phyloP scores from a whole-genome alignment of 2,797 vertebrate genomes.

The Leptodactylus fallax region DNA sequence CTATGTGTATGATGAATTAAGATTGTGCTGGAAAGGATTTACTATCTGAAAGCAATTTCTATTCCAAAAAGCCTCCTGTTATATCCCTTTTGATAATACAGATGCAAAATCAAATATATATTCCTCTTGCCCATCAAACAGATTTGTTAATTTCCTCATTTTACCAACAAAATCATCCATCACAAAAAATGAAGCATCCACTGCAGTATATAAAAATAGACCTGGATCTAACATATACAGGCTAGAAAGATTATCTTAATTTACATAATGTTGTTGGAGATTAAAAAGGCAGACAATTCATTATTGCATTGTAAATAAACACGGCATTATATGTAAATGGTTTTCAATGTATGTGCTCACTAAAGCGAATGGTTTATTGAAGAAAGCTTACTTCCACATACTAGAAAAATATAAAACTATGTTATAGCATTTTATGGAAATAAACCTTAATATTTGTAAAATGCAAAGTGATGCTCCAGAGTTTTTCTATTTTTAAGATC shows the following conservation, averaged over 20 bases:
- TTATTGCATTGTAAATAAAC: conserved; percentile 14
- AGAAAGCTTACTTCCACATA: no score
- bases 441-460: no score
- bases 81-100: conserved; percentile 6
- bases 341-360: no score
- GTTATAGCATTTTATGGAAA: no score
- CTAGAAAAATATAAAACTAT: no score
- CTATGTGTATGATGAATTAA: conserved; percentile 40
- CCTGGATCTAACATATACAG: not conserved
- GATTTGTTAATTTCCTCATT: conserved; percentile 6
- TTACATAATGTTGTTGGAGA: conserved; percentile 8
- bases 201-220: not conserved
- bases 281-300: not conserved
- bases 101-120: conserved; percentile 37
- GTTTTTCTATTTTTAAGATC: no score
- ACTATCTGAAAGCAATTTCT: conserved; percentile 28
- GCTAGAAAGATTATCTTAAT: not conserved
- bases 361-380: no score
- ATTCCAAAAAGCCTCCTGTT: conserved; percentile 25
- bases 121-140: conserved; percentile 7
- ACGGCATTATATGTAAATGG: not conserved
- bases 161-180: not conserved
- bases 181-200: not conserved
- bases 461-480: no score
- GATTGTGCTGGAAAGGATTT: conserved; percentile 31